Evolutionary conservation across 2,888 invertebrate species (phyloP), one percentile per base, ranked within the genome.

Genomic region (Troides helena): DNA sequence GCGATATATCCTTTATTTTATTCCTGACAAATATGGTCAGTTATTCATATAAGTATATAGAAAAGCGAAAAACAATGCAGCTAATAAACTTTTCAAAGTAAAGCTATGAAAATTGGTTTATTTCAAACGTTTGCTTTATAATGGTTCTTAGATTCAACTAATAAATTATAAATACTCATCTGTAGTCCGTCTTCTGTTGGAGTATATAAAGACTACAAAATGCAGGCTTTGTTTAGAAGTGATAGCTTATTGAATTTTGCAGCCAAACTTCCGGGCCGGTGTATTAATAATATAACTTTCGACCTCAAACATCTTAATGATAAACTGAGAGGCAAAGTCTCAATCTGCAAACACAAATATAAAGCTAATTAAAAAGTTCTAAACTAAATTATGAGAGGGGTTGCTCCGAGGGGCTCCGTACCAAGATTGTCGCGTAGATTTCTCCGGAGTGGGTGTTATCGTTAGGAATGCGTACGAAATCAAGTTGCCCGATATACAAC

Each of bases 311-410:
- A 83, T 81, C 83, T 80, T 84, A 88, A 89, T 89, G 88, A 88
- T 88, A 87, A 89, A 91, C 89, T 83, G 81, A 83, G 82, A 85
- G 82, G 79, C 84, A 76, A 92, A 88, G 89, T 89, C 92, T 92
- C 92, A 90, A 92, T 92, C 90, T 88, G 85, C 90, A 92, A 92
- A 92, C 90, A 92, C 92, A 92, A 92, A 92, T 90, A 92, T 92
- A 92, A 92, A 92, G 90, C 92, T 92, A 92, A 92, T 92, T 92
- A 91, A 92, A 92, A 92, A 92, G 92, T 92, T 92, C 87, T 84
- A 87, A 92, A 92, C 92, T 91, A 89, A 92, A 92, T 92, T 92
- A 92, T 92, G 90, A 90, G 92, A 90, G 92, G 91, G 92, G 90
- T 88, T 86, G 87, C 84, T 85, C 80, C 83, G 86, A 85, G 86